A percentile compares a stretch with the other conserved stretches of the same genome.
Conservation (phyloP, 2,113 vertebrate genomes). For the Eurypyga helias region DNA sequence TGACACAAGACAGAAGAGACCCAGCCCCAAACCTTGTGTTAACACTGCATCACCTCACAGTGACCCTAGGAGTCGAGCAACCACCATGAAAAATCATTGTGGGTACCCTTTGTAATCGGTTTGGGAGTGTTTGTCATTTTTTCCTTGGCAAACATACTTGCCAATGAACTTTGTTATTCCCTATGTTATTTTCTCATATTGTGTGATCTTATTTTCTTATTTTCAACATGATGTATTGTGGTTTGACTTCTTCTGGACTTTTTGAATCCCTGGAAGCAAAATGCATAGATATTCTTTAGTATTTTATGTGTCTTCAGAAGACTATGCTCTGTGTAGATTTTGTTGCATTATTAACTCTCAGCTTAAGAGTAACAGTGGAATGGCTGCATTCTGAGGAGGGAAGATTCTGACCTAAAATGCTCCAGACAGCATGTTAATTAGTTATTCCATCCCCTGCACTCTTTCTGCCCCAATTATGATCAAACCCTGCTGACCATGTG, state of each 20-base stretch:
- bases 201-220: neutral
- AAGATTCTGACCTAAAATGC: neutral
- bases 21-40: neutral
- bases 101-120: neutral
- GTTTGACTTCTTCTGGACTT: neutral
- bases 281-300: neutral
- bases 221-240: neutral
- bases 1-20: neutral
- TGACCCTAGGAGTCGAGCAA: neutral
- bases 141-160: neutral
- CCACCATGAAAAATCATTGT: neutral
- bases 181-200: neutral
- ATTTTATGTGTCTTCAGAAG: neutral
- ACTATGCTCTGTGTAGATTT: neutral
- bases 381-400: neutral
- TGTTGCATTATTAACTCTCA: neutral
- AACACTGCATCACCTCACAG: neutral
- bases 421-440: neutral
- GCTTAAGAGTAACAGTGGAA: neutral
- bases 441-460: neutral
- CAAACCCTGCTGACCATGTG: neutral
- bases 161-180: too few species aligned
- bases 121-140: neutral
- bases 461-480: neutral
- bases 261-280: neutral